These are phyloP conservation scores for Burhinus bistriatus DNA, from an alignment of 2,113 vertebrate species.

Conservation along the genomic window DNA sequence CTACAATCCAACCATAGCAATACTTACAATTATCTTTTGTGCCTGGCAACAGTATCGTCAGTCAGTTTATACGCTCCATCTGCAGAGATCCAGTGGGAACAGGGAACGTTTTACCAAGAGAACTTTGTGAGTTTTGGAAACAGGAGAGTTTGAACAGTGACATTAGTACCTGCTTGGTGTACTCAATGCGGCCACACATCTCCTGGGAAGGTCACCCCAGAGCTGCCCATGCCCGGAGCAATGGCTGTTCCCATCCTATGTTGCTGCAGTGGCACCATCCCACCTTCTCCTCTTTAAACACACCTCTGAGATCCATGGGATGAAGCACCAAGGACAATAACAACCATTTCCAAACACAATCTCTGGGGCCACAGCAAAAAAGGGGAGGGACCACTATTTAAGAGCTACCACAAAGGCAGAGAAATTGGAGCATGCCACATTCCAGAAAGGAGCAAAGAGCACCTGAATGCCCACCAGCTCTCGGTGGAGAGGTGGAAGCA, in stretches of 20 bases:
- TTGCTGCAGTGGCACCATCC: background rate
- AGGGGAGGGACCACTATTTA: background rate
- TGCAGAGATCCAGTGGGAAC: background rate
- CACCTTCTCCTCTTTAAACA: background rate
- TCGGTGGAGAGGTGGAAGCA: background rate
- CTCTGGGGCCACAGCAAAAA: background rate
- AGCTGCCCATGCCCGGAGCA: fast-evolving
- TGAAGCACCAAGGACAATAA: background rate
- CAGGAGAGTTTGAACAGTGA: background rate
- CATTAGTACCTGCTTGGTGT: background rate
- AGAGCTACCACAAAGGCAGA: background rate
- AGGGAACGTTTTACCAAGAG: background rate
- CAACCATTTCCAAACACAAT: background rate
- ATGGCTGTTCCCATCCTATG: background rate
- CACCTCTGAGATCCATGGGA: background rate
- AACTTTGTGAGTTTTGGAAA: background rate
- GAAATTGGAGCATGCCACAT: fast-evolving
- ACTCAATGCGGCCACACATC: fast-evolving
- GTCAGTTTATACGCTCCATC: background rate
- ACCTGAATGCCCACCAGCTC: background rate
- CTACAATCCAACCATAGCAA: background rate
- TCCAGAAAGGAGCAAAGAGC: background rate
- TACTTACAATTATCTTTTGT: constrained; percentile 42
- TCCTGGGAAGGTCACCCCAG: background rate
- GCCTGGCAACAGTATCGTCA: background rate